phyloP scores from a whole-genome alignment of 2,797 vertebrate genomes.

The Hoplostethus atlanticus region DNA sequence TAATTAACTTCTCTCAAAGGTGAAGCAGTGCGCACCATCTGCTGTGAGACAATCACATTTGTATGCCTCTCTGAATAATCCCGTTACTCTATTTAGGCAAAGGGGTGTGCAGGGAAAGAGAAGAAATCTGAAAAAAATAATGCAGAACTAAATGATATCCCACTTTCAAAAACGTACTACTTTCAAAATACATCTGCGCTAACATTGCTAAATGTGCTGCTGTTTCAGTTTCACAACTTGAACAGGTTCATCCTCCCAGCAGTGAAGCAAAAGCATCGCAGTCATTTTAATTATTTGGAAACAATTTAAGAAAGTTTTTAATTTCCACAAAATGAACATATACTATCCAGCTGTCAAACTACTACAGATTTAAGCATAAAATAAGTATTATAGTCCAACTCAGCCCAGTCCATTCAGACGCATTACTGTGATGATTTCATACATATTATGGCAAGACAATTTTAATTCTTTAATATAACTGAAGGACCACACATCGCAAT shows the following conservation, averaged over 20 bases:
- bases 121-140: constrained; percentile 65
- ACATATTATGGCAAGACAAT: constrained; percentile 78
- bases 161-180: constrained; percentile 44
- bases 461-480: constrained; percentile 97
- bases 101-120: constrained; percentile 57
- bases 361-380: constrained; percentile 57
- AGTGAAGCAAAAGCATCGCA: constrained; percentile 34
- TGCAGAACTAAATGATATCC: constrained; percentile 82
- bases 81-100: constrained; percentile 88
- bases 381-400: background rate
- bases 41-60: constrained; percentile 99
- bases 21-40: constrained; percentile 99
- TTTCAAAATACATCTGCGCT: constrained; percentile 19
- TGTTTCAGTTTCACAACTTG: constrained; percentile 27
- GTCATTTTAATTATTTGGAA: constrained; percentile 66
- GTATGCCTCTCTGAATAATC: constrained; percentile 98
- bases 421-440: constrained; percentile 40
- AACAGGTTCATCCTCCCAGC: background rate
- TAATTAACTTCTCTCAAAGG: constrained; percentile 99
- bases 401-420: constrained; percentile 1
- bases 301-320: constrained; percentile 75
- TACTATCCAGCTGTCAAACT: constrained; percentile 78
- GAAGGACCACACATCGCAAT: constrained; percentile 99
- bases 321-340: constrained; percentile 49
- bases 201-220: constrained; percentile 19